Evolutionary conservation across 2,113 vertebrate species (phyloP).

Genomic region (Hippocampus barbouri): DNA sequence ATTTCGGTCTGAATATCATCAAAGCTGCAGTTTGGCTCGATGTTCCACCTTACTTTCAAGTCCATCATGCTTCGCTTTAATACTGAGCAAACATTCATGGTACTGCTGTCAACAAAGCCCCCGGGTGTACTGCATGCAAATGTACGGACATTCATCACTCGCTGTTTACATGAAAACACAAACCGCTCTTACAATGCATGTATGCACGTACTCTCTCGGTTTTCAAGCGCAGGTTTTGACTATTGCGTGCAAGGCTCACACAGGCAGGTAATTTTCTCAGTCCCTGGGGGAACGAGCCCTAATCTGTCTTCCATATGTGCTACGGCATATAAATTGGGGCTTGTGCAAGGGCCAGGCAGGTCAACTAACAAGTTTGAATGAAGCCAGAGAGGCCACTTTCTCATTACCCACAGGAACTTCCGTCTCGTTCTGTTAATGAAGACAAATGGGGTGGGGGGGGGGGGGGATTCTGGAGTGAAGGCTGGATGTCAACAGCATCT

Average conservation of each 20-base stretch:
- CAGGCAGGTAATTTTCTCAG: constrained; percentile 43
- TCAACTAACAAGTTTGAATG: constrained; percentile 59
- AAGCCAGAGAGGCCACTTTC: constrained; percentile 53
- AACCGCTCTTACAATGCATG: neutral
- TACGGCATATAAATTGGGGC: constrained; percentile 55
- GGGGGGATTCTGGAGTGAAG: constrained; percentile 9
- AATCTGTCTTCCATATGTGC: constrained; percentile 62
- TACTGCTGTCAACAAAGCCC: neutral
- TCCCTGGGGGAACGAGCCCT: constrained; percentile 42
- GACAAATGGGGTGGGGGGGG: constrained; percentile 49
- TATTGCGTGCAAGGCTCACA: constrained; percentile 60
- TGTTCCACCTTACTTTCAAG: neutral
- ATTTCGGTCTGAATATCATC: neutral
- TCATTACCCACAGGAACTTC: constrained; percentile 53
- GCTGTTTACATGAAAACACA: neutral
- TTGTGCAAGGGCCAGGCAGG: constrained; percentile 63
- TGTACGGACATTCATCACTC: neutral
- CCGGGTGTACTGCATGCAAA: neutral
- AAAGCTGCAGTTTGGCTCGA: neutral
- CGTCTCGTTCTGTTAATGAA: constrained; percentile 53
- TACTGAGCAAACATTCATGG: neutral
- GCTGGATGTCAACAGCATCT: constrained; percentile 31
- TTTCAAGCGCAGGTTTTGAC: constrained; percentile 34
- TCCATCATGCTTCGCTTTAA: neutral
- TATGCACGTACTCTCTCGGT: constrained; percentile 26